Evolutionary conservation across 2,797 vertebrate species (phyloP), one percentile per base, ranked within the genome.

Genomic region (Oreochromis mossambicus): DNA sequence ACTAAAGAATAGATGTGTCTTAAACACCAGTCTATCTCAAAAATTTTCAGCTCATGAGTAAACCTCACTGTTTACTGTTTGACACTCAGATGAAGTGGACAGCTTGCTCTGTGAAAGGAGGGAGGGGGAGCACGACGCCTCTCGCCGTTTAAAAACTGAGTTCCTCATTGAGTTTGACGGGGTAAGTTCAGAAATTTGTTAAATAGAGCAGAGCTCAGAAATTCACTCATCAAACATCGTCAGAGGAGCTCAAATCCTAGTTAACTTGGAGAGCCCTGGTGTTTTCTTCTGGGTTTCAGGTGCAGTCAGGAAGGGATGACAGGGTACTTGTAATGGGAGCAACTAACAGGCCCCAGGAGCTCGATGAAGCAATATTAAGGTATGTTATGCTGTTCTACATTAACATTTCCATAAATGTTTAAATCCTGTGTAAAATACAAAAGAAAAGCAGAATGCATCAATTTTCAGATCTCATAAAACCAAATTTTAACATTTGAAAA

Each of bases 131-230:
- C 98, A 99, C 2, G 98, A 99, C 58, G 97, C 98, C 80, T 98
- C 98, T 66, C 97, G 99, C 19, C 97, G 98, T 85, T 94, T 99
- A 54, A 99, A 99, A 95, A 99, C 98, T 0, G 98, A 99, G 92
- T 99, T 99, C 95, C 96, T 99, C 92, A 95, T 99, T 81, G 96
- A 99, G 94, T 99, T 99, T 92, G 99, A 99, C 83, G 99, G 98
- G 91, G 99, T 99, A 94, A 90, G 91, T 50, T 75, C 70, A 75
- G 70, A 32, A 75, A 50, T 75, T n/a, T 75, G 24, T 75, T 19
- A 5, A 73, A 48, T 6, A 29, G 2, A 70, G 43, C 26, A 73
- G 5, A 46, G 34, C 14, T 43, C 52, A 79, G 83, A 43, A n/a
- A 36, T 80, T 3, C 34, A n/a, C 81, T 70, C 36, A 10, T 48